Conservation (phyloP, 2,888 invertebrate species). For the Neuroscelio doddi region DNA sequence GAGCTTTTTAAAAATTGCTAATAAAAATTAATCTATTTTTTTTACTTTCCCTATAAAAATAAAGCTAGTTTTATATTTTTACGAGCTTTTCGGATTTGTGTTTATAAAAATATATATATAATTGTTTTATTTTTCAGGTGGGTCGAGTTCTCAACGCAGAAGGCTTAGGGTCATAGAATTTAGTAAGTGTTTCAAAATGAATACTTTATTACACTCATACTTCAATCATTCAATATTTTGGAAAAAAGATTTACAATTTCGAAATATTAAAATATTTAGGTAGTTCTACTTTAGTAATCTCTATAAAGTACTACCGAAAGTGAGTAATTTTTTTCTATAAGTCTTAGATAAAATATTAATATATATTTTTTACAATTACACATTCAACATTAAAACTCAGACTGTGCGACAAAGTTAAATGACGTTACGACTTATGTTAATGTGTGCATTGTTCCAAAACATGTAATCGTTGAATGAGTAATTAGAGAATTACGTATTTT, state of each 20-base stretch:
- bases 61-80: neutral
- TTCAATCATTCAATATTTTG: neutral
- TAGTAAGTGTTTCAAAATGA: too few relatives aligned
- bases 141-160: too few relatives aligned
- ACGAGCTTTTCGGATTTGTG: neutral
- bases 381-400: slow-evolving; percentile 5
- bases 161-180: too few relatives aligned
- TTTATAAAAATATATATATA: too few relatives aligned
- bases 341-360: neutral
- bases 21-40: too few relatives aligned
- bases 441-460: slow-evolving; percentile 13
- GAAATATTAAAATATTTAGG: too few relatives aligned
- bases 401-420: slow-evolving; percentile 15
- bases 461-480: slow-evolving; percentile 29
- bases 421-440: neutral
- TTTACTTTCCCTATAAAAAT: neutral
- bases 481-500: slow-evolving; percentile 32
- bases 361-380: neutral
- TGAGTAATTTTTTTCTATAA: neutral
- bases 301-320: too few relatives aligned
- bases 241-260: too few relatives aligned
- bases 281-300: too few relatives aligned
- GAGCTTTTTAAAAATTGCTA: too few relatives aligned
- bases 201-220: neutral
- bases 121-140: too few relatives aligned